These are phyloP conservation scores for Neuroterus valhalla DNA, from an alignment of 1,140 invertebrate genomes.

Conservation along the genomic window DNA sequence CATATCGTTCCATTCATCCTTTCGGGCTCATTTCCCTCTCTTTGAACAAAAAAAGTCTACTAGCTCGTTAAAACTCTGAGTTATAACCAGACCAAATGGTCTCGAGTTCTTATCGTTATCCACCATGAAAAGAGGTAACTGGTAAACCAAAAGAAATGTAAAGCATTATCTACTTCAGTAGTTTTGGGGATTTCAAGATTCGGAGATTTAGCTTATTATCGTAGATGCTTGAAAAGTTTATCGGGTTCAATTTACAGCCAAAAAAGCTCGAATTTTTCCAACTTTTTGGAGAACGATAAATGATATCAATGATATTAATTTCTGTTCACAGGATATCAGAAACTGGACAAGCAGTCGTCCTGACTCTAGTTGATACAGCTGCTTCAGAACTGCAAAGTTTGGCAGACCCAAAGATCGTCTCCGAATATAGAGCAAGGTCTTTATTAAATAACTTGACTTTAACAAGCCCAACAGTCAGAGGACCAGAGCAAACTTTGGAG, in stretches of 20 bases:
- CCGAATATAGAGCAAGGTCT: conserved; percentile 40
- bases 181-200: too few species aligned
- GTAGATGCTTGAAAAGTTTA: too few species aligned
- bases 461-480: conserved; percentile 28
- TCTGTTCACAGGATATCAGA: conserved; percentile 79
- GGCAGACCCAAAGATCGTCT: conserved; percentile 60
- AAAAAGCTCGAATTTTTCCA: neutral
- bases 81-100: neutral
- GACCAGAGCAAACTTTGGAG: neutral
- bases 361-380: conserved; percentile 80
- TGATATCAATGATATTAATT: conserved; percentile 9
- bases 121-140: neutral
- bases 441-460: conserved; percentile 38
- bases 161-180: too few species aligned
- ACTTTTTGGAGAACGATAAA: neutral
- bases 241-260: too few species aligned
- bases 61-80: neutral
- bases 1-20: too few species aligned
- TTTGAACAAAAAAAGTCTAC: too few species aligned
- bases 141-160: too few species aligned
- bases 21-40: too few species aligned
- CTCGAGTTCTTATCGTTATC: neutral
- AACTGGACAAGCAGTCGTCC: conserved; percentile 78
- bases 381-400: conserved; percentile 76
- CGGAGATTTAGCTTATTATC: too few species aligned